These are phyloP conservation scores for Melanitta fusca DNA, from an alignment of 2,797 vertebrate species.

Conservation along the genomic window DNA sequence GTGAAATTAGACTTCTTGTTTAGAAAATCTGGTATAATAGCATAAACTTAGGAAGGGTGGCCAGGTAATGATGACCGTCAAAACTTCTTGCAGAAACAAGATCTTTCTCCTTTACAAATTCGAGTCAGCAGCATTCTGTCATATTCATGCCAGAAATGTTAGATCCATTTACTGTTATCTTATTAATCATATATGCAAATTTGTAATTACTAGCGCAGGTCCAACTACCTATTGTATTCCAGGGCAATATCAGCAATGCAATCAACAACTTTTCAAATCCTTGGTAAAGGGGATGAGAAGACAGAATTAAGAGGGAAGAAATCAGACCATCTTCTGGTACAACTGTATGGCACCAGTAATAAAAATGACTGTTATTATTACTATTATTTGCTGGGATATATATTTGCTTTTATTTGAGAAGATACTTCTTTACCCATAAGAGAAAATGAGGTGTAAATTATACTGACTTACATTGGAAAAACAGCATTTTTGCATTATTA, in stretches of 20 bases:
- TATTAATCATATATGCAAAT: not conserved
- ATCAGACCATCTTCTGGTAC: not conserved
- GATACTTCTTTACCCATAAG: not conserved
- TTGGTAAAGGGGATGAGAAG: not conserved
- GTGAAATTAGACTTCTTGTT: not conserved
- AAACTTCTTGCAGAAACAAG: not conserved
- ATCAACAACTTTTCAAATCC: not conserved
- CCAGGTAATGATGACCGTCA: not conserved
- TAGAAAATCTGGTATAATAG: not conserved
- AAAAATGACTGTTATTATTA: not conserved
- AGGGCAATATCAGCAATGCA: not conserved
- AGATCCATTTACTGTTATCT: not conserved
- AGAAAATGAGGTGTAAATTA: not conserved
- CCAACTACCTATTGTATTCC: not conserved
- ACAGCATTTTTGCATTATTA: not conserved
- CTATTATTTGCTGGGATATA: not conserved
- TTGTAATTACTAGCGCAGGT: not conserved
- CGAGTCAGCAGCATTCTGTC: not conserved
- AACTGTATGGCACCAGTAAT: not conserved
- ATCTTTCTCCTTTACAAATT: not conserved
- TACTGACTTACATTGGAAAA: not conserved
- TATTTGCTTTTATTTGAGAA: not conserved
- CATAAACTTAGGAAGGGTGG: not conserved
- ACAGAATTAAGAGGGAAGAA: not conserved
- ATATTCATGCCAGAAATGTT: not conserved